Conservation (phyloP, 2,797 vertebrate genomes). For the Silurus lanzhouensis region DNA sequence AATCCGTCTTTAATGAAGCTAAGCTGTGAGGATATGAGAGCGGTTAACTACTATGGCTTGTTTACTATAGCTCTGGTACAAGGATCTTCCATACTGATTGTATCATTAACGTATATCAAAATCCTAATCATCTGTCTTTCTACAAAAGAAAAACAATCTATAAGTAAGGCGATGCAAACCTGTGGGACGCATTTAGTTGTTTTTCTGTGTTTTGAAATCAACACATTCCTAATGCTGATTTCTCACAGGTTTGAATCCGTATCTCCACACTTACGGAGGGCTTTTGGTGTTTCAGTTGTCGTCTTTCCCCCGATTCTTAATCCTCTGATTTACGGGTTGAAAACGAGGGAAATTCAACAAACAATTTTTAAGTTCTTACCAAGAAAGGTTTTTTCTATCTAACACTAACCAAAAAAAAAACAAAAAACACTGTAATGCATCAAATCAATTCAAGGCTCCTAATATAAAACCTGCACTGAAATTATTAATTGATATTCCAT, state of each 20-base stretch:
- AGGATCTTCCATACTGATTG: neutral
- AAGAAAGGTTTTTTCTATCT: neutral
- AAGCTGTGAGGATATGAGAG: slow-evolving; percentile 11
- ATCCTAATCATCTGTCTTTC: neutral
- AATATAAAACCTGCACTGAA: too few relatives aligned
- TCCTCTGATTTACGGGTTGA: slow-evolving; percentile 1
- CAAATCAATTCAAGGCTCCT: too few relatives aligned
- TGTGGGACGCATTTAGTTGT: slow-evolving; percentile 11
- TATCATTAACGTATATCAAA: slow-evolving; percentile 3
- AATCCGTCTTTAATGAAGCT: slow-evolving; percentile 11
- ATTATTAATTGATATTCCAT: too few relatives aligned
- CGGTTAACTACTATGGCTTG: neutral
- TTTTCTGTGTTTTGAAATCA: neutral
- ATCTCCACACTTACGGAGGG: neutral
- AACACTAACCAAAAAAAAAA: neutral
- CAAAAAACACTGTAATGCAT: too few relatives aligned
- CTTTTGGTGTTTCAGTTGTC: neutral
- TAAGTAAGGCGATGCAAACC: neutral
- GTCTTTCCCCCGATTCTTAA: slow-evolving; percentile 9
- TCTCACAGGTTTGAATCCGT: neutral
- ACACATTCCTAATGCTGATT: neutral
- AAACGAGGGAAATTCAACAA: slow-evolving; percentile 8
- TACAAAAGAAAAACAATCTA: neutral
- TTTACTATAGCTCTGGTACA: neutral
- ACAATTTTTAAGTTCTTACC: neutral